phyloP scores from a whole-genome alignment of 2,113 vertebrate genomes.

The Bubo bubo region DNA sequence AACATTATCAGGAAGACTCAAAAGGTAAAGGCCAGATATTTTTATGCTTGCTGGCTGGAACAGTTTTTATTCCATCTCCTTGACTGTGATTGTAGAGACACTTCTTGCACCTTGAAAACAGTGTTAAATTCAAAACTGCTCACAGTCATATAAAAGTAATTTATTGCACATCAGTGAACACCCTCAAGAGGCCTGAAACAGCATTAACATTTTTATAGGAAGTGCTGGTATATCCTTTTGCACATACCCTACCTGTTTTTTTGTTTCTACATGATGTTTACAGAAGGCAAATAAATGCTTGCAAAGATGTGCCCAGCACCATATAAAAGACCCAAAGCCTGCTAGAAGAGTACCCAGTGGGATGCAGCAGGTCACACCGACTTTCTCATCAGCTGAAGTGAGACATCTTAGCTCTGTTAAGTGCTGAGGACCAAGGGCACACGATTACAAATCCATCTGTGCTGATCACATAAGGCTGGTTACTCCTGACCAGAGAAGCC shows the following conservation, averaged over 20 bases:
- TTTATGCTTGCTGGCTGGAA: slow-evolving; percentile 5
- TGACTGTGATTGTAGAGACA: neutral
- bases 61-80: neutral
- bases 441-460: neutral
- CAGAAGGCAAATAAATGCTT: neutral
- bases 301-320: neutral
- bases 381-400: neutral
- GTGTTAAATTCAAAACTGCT: slow-evolving; percentile 23
- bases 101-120: slow-evolving; percentile 21
- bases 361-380: accelerated
- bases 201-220: slow-evolving; percentile 3
- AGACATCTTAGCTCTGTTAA: accelerated
- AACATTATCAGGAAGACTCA: neutral
- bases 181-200: neutral
- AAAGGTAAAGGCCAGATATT: slow-evolving; percentile 42
- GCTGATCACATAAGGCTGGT: neutral
- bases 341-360: accelerated
- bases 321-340: neutral
- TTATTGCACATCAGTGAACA: slow-evolving; percentile 7
- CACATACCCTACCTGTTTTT: neutral
- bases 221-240: neutral
- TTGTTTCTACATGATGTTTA: neutral
- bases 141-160: slow-evolving; percentile 8
- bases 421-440: neutral
- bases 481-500: neutral